These are phyloP conservation scores for Lepidonotus clava DNA, from an alignment of 2,888 invertebrate genomes.

Conservation along the genomic window DNA sequence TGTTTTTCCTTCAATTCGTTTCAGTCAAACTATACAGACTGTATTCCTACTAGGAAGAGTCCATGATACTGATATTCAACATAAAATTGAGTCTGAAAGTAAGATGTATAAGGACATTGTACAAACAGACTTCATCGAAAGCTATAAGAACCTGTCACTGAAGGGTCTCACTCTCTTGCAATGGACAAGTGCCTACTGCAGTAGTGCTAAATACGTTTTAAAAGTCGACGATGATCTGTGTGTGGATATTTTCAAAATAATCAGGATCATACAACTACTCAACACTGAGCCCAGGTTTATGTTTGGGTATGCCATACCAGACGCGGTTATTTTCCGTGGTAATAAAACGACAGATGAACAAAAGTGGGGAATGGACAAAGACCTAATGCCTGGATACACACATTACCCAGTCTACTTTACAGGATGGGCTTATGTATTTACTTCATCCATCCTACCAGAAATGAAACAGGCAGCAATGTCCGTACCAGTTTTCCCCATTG, in stretches of 20 bases:
- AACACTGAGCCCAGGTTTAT: too few species aligned
- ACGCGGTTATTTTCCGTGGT: background rate
- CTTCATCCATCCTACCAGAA: too few species aligned
- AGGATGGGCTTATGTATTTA: too few species aligned
- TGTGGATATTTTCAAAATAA: constrained; percentile 4
- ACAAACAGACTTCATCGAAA: constrained; percentile 32
- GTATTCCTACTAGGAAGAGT: background rate
- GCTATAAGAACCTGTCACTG: constrained; percentile 20
- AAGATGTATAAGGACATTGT: background rate
- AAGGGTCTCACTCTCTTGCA: background rate
- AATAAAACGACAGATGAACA: too few species aligned
- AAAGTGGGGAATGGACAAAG: too few species aligned
- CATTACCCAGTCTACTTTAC: too few species aligned
- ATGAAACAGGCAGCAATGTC: too few species aligned
- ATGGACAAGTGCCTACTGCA: background rate
- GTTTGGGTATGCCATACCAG: too few species aligned
- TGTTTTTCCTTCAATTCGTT: background rate
- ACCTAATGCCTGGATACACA: too few species aligned
- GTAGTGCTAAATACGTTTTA: background rate
- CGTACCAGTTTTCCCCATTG: too few species aligned
- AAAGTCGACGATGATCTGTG: constrained; percentile 38
- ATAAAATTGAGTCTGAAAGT: background rate
- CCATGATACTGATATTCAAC: background rate
- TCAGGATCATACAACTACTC: too few species aligned
- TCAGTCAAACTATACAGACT: too few species aligned